phyloP scores from a whole-genome alignment of 2,888 invertebrate species.

The Crematogaster levior region DNA sequence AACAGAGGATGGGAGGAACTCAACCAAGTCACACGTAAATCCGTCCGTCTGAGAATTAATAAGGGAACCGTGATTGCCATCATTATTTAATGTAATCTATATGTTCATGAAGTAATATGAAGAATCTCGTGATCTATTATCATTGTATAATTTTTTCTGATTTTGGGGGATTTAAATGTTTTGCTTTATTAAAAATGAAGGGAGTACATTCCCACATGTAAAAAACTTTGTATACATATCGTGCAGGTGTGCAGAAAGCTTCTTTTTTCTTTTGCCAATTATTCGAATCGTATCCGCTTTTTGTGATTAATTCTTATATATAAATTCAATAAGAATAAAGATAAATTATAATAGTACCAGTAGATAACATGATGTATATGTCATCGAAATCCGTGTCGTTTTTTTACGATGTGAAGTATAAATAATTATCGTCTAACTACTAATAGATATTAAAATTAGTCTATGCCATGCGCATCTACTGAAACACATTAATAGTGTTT shows the following conservation, averaged over 20 bases:
- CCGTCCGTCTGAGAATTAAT: slow-evolving; percentile 66
- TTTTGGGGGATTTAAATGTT: neutral
- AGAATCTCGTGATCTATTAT: neutral
- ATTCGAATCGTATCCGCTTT: neutral
- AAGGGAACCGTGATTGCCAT: slow-evolving; percentile 27
- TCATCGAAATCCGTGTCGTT: neutral
- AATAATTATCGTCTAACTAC: neutral
- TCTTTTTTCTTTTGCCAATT: neutral
- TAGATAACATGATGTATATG: neutral
- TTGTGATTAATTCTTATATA: slow-evolving; percentile 1
- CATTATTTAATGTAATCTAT: neutral
- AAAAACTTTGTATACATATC: slow-evolving; percentile 5
- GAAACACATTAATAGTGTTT: too few species aligned
- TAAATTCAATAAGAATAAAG: neutral
- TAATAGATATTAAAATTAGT: slow-evolving; percentile 2
- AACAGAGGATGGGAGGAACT: slow-evolving; percentile 87
- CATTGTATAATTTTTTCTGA: neutral
- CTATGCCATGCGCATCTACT: neutral
- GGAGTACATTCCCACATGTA: neutral
- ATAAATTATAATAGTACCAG: neutral
- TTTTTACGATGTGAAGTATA: neutral
- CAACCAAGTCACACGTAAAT: slow-evolving; percentile 81
- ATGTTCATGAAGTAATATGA: neutral
- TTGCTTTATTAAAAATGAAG: slow-evolving; percentile 1
- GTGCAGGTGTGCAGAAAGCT: neutral